Percentiles rank a stretch among this genome's conserved stretches.
These are phyloP conservation scores for Siphlonurus alternatus DNA, from an alignment of 2,888 invertebrate genomes.

Conservation along the genomic window DNA sequence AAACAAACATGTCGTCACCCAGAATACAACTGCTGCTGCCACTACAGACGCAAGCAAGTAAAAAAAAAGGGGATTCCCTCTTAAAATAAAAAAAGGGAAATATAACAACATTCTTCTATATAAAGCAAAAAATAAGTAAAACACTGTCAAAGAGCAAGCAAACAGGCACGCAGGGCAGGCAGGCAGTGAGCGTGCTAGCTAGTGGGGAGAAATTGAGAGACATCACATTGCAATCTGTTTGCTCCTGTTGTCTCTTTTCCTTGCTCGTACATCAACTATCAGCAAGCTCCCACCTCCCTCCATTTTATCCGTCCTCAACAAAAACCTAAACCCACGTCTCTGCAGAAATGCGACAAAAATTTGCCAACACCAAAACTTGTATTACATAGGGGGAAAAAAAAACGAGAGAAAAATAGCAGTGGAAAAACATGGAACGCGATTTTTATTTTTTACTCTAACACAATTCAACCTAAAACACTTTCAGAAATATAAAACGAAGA, in stretches of 20 bases:
- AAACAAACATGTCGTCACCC: too few species aligned
- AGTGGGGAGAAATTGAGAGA: neutral
- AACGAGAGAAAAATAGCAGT: neutral
- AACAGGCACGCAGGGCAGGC: neutral
- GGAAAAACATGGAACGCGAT: neutral
- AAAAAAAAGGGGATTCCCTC: too few species aligned
- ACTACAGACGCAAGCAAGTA: too few species aligned
- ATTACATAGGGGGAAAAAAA: neutral
- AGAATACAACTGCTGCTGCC: too few species aligned
- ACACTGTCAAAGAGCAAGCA: neutral
- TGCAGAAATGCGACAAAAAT: neutral
- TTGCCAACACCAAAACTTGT: neutral
- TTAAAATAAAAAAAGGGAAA: too few species aligned
- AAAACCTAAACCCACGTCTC: neutral
- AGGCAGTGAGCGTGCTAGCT: neutral
- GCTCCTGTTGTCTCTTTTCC: too few species aligned
- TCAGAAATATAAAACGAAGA: too few species aligned
- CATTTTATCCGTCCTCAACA: too few species aligned
- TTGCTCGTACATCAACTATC: neutral
- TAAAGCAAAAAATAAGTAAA: too few species aligned
- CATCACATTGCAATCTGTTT: neutral
- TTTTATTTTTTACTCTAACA: too few species aligned
- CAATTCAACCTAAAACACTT: too few species aligned
- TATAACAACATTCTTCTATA: neutral
- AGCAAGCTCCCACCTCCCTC: neutral